Conservation (phyloP, 2,888 invertebrate species). For the Thymelicus sylvestris region DNA sequence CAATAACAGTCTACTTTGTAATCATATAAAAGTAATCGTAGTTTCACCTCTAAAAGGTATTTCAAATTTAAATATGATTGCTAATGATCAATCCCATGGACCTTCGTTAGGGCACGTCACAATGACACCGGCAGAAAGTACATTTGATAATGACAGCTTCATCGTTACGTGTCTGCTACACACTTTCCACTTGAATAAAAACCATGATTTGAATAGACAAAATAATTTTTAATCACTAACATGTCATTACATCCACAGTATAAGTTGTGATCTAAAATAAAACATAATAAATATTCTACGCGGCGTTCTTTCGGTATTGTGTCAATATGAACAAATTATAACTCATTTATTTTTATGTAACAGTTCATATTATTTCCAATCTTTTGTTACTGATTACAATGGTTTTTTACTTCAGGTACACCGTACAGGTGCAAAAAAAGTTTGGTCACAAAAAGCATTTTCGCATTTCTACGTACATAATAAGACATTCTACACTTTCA, state of each 20-base stretch:
- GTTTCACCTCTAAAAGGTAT: background rate
- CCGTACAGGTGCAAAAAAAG: background rate
- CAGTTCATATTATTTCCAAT: background rate
- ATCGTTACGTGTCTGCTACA: background rate
- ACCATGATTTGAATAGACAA: background rate
- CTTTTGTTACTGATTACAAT: background rate
- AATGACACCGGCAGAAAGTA: background rate
- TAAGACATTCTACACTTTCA: conserved; percentile 4
- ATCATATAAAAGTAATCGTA: too few species aligned
- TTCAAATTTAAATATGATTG: background rate
- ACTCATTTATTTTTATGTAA: background rate
- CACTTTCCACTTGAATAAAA: background rate
- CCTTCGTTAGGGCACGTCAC: background rate
- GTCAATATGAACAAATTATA: too few species aligned
- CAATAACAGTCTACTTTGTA: too few species aligned
- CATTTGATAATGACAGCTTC: background rate
- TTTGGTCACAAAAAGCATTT: background rate
- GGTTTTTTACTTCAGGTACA: background rate
- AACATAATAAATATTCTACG: too few species aligned
- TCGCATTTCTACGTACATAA: background rate
- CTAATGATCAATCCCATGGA: background rate
- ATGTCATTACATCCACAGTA: background rate
- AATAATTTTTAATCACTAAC: background rate
- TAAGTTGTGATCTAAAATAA: background rate
- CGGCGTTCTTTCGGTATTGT: too few species aligned